Percentiles rank a stretch among this genome's conserved stretches.
phyloP scores from a whole-genome alignment of 2,797 vertebrate species.

The Mallotus villosus region DNA sequence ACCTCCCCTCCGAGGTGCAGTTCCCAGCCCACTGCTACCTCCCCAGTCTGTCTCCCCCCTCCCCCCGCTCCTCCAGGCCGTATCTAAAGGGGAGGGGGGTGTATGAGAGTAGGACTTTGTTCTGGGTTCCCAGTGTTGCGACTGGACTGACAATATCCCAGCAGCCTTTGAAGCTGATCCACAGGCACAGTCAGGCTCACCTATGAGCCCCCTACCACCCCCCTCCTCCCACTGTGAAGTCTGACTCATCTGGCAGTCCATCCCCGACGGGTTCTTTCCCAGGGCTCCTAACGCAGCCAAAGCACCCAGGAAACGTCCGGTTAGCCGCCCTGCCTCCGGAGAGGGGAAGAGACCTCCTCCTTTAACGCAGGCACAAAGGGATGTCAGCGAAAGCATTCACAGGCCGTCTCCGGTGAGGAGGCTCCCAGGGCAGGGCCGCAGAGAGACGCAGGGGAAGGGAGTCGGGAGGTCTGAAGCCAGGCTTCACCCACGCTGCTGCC shows the following conservation, averaged over 20 bases:
- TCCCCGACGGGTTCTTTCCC: constrained; percentile 19
- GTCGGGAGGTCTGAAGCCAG: constrained; percentile 39
- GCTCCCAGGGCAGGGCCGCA: constrained; percentile 29
- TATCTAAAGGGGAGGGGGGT: constrained; percentile 9
- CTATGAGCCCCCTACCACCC: background rate
- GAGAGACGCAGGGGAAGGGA: constrained; percentile 34
- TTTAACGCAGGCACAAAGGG: constrained; percentile 50
- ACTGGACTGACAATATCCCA: constrained; percentile 28
- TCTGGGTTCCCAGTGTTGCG: constrained; percentile 51
- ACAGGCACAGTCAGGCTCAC: background rate
- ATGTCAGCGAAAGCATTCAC: constrained; percentile 58
- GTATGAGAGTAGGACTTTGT: constrained; percentile 36
- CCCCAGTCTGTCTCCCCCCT: constrained; percentile 20
- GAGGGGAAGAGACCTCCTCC: constrained; percentile 25
- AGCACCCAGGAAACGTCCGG: constrained; percentile 14
- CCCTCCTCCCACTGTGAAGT: background rate
- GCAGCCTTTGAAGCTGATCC: constrained; percentile 40
- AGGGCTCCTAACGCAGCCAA: constrained; percentile 12
- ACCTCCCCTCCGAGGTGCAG: constrained; percentile 12
- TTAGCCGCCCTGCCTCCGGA: constrained; percentile 22
- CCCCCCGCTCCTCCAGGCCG: background rate
- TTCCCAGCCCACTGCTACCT: background rate
- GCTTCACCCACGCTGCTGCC: constrained; percentile 51
- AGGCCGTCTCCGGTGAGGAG: constrained; percentile 26
- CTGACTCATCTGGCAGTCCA: constrained; percentile 22